Conservation (phyloP, 2,113 vertebrate genomes). For the Archocentrus centrarchus region DNA sequence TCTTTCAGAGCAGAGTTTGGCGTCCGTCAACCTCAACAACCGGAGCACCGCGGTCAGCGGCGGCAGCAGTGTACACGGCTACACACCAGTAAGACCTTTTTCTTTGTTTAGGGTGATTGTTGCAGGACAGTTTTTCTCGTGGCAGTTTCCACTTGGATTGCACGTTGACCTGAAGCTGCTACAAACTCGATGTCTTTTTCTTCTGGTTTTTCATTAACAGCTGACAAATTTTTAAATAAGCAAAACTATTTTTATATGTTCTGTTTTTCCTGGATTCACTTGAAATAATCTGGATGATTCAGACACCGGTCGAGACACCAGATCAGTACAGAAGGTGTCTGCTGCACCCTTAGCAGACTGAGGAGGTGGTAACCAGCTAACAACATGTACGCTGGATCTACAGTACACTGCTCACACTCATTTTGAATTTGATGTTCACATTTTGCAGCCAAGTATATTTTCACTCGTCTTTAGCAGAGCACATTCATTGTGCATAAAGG, state of each 20-base stretch:
- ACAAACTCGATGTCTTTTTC: background rate
- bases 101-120: conserved; percentile 16
- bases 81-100: conserved; percentile 81
- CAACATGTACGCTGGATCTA: conserved; percentile 20
- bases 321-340: conserved; percentile 53
- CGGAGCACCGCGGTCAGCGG: conserved; percentile 82
- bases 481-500: background rate
- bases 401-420: conserved; percentile 11
- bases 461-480: background rate
- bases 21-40: conserved; percentile 87
- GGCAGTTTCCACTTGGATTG: background rate
- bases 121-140: background rate
- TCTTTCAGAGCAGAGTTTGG: conserved; percentile 88
- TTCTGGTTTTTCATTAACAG: background rate
- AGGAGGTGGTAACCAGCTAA: conserved; percentile 56
- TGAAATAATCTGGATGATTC: conserved; percentile 54
- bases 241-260: background rate
- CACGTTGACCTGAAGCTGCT: background rate
- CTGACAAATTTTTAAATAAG: background rate
- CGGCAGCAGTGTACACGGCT: conserved; percentile 83
- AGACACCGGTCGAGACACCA: conserved; percentile 38
- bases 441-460: background rate
- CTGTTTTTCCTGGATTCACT: conserved; percentile 5
- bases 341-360: conserved; percentile 48
- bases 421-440: background rate